phyloP scores from a whole-genome alignment of 2,888 invertebrate genomes.

The Micoletzkya japonica region DNA sequence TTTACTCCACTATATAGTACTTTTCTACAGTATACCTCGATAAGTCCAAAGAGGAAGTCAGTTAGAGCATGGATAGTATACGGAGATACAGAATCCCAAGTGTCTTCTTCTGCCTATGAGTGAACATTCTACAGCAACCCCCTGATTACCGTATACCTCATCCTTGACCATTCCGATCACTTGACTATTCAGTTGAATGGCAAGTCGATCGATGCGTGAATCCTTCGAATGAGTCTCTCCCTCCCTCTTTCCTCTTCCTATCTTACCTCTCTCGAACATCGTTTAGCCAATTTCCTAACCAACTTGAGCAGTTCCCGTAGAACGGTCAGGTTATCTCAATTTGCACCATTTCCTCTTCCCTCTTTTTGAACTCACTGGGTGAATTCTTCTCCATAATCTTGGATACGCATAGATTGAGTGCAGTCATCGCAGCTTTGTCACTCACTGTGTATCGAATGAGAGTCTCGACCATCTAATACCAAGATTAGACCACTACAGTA shows the following conservation, averaged over 20 bases:
- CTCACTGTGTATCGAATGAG: not conserved
- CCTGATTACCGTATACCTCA: too few relatives aligned
- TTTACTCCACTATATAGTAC: too few relatives aligned
- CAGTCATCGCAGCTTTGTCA: slow-evolving; percentile 6
- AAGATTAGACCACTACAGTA: not conserved
- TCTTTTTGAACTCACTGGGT: not conserved
- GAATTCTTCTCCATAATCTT: slow-evolving; percentile 7
- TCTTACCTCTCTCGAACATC: too few relatives aligned
- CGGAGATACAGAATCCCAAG: not conserved
- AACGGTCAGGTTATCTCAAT: not conserved
- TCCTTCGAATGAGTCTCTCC: too few relatives aligned
- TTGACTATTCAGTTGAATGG: too few relatives aligned
- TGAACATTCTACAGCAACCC: too few relatives aligned
- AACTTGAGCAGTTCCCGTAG: not conserved
- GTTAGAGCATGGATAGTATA: not conserved
- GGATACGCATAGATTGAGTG: slow-evolving; percentile 9
- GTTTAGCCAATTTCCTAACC: not conserved
- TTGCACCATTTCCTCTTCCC: not conserved
- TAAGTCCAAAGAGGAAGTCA: not conserved
- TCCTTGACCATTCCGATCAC: too few relatives aligned
- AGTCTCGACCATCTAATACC: slow-evolving; percentile 6
- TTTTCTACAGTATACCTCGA: not conserved
- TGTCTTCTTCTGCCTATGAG: not conserved
- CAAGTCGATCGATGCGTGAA: too few relatives aligned
- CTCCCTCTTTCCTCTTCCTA: too few relatives aligned